Evolutionary conservation across 2,888 invertebrate genomes (phyloP).

Genomic region (Andrena praecox): DNA sequence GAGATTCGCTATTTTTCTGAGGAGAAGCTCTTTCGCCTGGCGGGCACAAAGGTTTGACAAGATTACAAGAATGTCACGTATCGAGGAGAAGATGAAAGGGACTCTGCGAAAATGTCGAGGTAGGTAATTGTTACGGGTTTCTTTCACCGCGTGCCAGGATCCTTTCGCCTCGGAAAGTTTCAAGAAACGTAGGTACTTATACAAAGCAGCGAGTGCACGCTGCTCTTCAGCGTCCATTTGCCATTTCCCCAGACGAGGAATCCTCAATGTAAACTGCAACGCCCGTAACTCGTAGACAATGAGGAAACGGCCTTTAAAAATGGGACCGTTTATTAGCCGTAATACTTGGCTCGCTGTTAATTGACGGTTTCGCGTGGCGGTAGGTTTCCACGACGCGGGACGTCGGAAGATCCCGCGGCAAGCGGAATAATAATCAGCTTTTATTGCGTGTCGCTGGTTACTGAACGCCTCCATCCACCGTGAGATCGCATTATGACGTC

Average conservation of each 20-base stretch:
- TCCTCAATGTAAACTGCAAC: background rate
- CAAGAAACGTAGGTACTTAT: background rate
- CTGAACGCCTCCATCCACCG: slow-evolving; percentile 41
- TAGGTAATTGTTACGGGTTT: too few relatives aligned
- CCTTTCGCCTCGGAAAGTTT: background rate
- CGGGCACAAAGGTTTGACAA: too few relatives aligned
- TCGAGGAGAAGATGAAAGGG: too few relatives aligned
- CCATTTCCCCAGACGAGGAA: background rate
- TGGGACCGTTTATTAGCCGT: background rate
- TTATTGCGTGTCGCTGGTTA: slow-evolving; percentile 53
- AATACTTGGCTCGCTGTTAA: slow-evolving; percentile 31
- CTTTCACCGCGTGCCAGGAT: too few relatives aligned
- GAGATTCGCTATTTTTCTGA: background rate
- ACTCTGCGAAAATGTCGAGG: too few relatives aligned
- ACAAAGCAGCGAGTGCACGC: background rate
- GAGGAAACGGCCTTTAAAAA: background rate
- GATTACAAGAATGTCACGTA: too few relatives aligned
- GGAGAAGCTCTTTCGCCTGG: background rate
- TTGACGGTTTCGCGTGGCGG: slow-evolving; percentile 28
- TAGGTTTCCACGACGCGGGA: background rate
- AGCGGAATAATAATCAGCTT: slow-evolving; percentile 51
- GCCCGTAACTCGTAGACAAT: background rate
- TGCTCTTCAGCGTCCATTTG: background rate
- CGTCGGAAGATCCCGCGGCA: slow-evolving; percentile 18
- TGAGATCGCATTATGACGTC: slow-evolving; percentile 67